Base-by-base conservation (phyloP, 2,888 invertebrate genomes). In the Hirtodrosophila histrioides region DNA sequence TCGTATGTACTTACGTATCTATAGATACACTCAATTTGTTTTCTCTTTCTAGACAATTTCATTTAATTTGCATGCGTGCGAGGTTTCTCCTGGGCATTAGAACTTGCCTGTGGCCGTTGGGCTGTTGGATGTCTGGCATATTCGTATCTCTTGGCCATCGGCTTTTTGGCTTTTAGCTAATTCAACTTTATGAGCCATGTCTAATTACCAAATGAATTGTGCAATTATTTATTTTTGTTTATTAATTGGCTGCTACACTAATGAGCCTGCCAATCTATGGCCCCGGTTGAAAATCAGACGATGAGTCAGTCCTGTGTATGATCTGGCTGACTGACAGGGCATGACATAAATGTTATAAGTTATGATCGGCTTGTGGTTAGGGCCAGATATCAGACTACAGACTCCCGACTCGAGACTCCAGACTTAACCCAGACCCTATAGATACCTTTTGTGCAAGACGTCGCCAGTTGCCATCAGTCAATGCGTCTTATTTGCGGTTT, bases 121-220 rank as follows among this genome's bases (percentile, higher is more conserved):
- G 29, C 45, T 46, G n/a, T 37, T 3, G 31, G 17, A 17, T 50
- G 24, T 55, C 53, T 69, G 41, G 31, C 46, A 11, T 45, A n/a
- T 29, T 44, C 27, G 63, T 71, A 68, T 79, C 76, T 69, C 36
- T 82, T 55, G 67, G 69, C 64, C 72, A 72, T 57, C 65, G 50
- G 40, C 53, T 49, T 51, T 69, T 63, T 70, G 81, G 67, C 86
- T 71, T 75, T 84, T 76, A 69, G 66, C 83, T 81, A 81, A 84
- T 84, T 78, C 87, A 71, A 66, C 72, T 89, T 90, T 88, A 90
- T 90, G 89, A 89, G 88, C 81, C 89, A 86, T 85, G 79, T 88
- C 90, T 89, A 89, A 89, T 89, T 89, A 86, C 78, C 86, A 87
- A 89, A 88, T 89, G 89, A 88, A 83, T 88, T 88, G 89, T 86